These are phyloP conservation scores for Misgurnus anguillicaudatus DNA, from an alignment of 2,113 vertebrate genomes.

Conservation along the genomic window DNA sequence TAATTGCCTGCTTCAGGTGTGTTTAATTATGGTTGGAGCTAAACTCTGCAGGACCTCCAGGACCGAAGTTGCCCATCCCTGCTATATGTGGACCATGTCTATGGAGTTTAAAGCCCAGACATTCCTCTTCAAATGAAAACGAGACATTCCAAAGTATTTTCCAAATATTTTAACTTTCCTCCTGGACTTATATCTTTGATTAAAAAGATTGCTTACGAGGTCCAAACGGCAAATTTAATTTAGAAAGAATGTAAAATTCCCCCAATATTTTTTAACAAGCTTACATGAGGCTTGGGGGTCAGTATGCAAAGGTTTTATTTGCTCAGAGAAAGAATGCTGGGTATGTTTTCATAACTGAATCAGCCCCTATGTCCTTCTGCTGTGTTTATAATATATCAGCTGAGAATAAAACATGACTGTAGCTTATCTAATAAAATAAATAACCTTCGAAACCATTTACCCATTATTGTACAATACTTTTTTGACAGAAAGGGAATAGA, in stretches of 20 bases:
- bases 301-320: neutral
- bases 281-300: neutral
- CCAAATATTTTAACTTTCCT: slow-evolving; percentile 56
- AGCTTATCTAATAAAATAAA: too few species aligned
- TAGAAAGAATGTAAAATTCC: slow-evolving; percentile 1
- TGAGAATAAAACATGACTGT: neutral
- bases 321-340: neutral
- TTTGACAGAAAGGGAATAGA: neutral
- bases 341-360: neutral
- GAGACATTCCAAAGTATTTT: slow-evolving; percentile 58
- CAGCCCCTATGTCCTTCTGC: neutral
- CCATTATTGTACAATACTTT: neutral
- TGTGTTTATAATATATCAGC: neutral
- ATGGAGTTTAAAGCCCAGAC: neutral
- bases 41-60: too few species aligned
- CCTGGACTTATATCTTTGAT: slow-evolving; percentile 37
- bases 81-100: slow-evolving; percentile 7
- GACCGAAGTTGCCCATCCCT: too few species aligned
- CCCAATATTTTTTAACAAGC: neutral
- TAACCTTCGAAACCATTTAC: neutral
- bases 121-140: slow-evolving; percentile 57
- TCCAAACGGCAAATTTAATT: slow-evolving; percentile 17
- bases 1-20: too few species aligned
- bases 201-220: slow-evolving; percentile 60
- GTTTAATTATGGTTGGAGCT: too few species aligned